A percentile compares a stretch with the other conserved stretches of the same genome.
phyloP scores from a whole-genome alignment of 2,113 vertebrate species.

The Chaetorhynchus papuensis region DNA sequence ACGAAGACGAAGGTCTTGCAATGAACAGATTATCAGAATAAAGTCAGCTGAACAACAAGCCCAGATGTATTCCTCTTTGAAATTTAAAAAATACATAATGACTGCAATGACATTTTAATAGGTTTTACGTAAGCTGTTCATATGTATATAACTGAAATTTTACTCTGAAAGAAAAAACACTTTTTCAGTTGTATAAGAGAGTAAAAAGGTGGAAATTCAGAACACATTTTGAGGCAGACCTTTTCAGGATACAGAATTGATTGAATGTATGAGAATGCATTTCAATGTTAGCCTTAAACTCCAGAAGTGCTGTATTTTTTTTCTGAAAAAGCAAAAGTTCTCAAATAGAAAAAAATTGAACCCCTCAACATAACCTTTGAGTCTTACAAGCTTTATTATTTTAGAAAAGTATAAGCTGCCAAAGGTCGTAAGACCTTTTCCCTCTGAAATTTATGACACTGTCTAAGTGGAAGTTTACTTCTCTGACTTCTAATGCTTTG shows the following conservation, averaged over 20 bases:
- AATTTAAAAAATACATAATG: not conserved
- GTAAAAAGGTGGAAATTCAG: not conserved
- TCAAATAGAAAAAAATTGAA: not conserved
- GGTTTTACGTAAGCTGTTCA: not conserved
- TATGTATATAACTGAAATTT: not conserved
- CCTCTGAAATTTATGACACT: not conserved
- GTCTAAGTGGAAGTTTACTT: not conserved
- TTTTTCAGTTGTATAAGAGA: not conserved
- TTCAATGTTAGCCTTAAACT: not conserved
- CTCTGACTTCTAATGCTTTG: not conserved
- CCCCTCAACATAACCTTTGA: not conserved
- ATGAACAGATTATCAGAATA: not conserved
- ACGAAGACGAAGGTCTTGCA: not conserved
- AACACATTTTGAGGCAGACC: not conserved
- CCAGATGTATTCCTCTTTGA: not conserved
- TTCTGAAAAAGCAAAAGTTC: not conserved
- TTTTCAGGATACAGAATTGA: not conserved
- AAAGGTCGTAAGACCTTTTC: not conserved
- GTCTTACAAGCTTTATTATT: not conserved
- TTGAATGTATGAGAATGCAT: not conserved
- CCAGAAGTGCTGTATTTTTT: not conserved
- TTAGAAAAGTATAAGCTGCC: not conserved
- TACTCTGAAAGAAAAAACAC: not conserved
- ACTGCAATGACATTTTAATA: not conserved
- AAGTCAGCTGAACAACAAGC: not conserved